Percentiles rank a stretch among this genome's conserved stretches.
Evolutionary conservation across 2,113 vertebrate species (phyloP).

Genomic region (Labeo rohita): DNA sequence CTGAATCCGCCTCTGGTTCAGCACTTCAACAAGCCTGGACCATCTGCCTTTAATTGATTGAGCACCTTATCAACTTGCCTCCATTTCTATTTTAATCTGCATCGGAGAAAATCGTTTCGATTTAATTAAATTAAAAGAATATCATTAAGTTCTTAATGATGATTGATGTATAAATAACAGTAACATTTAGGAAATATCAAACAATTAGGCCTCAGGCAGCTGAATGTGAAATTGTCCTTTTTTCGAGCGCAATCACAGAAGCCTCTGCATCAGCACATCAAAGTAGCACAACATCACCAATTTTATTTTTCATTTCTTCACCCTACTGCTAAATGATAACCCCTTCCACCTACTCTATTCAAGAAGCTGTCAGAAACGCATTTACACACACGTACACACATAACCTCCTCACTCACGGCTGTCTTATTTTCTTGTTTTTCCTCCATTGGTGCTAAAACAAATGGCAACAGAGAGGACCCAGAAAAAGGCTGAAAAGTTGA

Average conservation of each 20-base stretch:
- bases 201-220: constrained; percentile 60
- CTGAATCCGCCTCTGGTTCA: constrained; percentile 47
- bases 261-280: constrained; percentile 49
- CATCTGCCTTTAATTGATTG: constrained; percentile 71
- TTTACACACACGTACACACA: constrained; percentile 32
- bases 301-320: constrained; percentile 64
- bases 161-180: constrained; percentile 77
- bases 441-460: constrained; percentile 71
- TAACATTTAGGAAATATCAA: constrained; percentile 70
- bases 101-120: constrained; percentile 59
- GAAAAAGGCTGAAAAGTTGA: constrained; percentile 73
- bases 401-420: constrained; percentile 50
- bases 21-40: constrained; percentile 65
- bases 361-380: constrained; percentile 34
- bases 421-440: constrained; percentile 70
- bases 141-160: constrained; percentile 73
- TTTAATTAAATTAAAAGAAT: constrained; percentile 75
- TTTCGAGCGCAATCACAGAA: background rate
- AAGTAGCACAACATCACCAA: constrained; percentile 57
- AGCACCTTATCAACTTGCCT: constrained; percentile 65
- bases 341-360: constrained; percentile 9
- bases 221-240: constrained; percentile 69
- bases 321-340: constrained; percentile 40
- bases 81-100: constrained; percentile 65
- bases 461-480: constrained; percentile 68